Evolutionary conservation across 1,140 invertebrate species (phyloP), one percentile per base, ranked within the genome.

Genomic region (Thaumatotibia leucotreta): DNA sequence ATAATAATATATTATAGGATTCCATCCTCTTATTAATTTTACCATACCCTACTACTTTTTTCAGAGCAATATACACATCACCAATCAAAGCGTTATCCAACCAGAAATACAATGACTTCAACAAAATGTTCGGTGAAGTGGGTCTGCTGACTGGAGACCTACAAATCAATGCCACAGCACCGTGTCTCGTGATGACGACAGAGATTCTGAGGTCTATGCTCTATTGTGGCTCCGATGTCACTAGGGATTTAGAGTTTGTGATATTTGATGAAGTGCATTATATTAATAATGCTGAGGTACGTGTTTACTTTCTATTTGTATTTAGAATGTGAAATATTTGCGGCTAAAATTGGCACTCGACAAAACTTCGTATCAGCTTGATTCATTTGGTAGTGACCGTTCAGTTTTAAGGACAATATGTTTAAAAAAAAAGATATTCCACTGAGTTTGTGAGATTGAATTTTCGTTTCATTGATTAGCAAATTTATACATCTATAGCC

Each of bases 211-310:
- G 98, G 68, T 98, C 97, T 0, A 99, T 99, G 98, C 86, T 99
- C 1, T 99, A 99, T 83, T 97, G 97, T 81, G 98, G 97, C 20
- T 98, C 97, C 64, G 98, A 99, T 81, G 95, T 98, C 63, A 96
- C 99, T 2, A 93, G 97, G 64, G 98, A 99, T 91, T 92, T 99
- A 52, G 98, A 99, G 86, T 99, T 98, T 93, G 99, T 99, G 2
- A 98, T 99, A 76, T 99, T 99, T 87, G 99, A 99, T 90, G 99
- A 99, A 93, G 98, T 99, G 23, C 99, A 99, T 89, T 99, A 99
- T 80, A 98, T 99, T 54, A 99, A 99, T 87, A 97, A 99, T 92
- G 94, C 95, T 61, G 98, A 99, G 91, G 96, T 96, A 84, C 83
- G 83, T 83, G 31, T 31, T n/a, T 10, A 29, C 3, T 62, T 20